Percentiles rank a stretch among this genome's conserved stretches.
These are phyloP conservation scores for Nomada hirtipes DNA, from an alignment of 2,888 invertebrate genomes.

Conservation along the genomic window DNA sequence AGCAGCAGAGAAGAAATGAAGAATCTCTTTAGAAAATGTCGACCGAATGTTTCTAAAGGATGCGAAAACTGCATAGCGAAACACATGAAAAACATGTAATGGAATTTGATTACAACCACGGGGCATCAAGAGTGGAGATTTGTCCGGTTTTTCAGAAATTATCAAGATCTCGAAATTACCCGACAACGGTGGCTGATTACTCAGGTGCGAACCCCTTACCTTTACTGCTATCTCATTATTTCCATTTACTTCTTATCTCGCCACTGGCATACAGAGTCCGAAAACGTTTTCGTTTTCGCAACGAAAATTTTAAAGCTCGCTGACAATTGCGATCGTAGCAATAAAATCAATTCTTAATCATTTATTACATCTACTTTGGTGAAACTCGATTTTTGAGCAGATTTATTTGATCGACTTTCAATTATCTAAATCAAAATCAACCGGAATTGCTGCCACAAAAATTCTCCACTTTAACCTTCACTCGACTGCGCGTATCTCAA, in stretches of 20 bases:
- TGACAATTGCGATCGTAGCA: too few relatives aligned
- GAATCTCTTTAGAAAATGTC: slow-evolving; percentile 3
- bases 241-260: slow-evolving; percentile 29
- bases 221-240: slow-evolving; percentile 35
- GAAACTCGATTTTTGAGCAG: too few relatives aligned
- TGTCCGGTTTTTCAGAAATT: slow-evolving; percentile 6
- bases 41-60: background rate
- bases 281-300: slow-evolving; percentile 11
- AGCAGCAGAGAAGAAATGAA: background rate
- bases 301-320: background rate
- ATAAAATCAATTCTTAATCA: too few relatives aligned
- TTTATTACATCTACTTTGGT: too few relatives aligned
- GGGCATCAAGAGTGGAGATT: background rate
- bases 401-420: slow-evolving; percentile 28
- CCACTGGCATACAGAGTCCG: slow-evolving; percentile 5
- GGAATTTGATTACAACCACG: slow-evolving; percentile 15
- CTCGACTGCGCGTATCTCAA: too few relatives aligned
- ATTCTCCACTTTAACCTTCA: too few relatives aligned
- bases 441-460: too few relatives aligned
- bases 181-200: background rate
- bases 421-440: too few relatives aligned
- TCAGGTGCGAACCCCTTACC: background rate
- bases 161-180: background rate
- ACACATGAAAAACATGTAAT: slow-evolving; percentile 6
- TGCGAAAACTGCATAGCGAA: background rate